phyloP scores from a whole-genome alignment of 2,888 invertebrate genomes.

The Cryptophagus acutangulus region DNA sequence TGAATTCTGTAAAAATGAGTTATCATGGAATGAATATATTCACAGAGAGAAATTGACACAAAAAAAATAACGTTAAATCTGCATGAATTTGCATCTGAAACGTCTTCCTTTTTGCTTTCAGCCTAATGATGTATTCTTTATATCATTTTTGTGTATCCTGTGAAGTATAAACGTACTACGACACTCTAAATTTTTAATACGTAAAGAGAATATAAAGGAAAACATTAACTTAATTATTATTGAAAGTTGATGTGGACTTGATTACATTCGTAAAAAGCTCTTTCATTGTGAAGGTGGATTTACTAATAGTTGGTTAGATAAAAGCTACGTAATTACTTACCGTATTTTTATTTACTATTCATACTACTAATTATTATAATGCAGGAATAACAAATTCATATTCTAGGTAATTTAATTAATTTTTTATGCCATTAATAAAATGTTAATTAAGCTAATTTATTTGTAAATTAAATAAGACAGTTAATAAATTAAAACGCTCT shows the following conservation, averaged over 20 bases:
- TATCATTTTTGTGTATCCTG: constrained; percentile 19
- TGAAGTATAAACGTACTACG: background rate
- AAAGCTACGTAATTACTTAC: too few species aligned
- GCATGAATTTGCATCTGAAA: constrained; percentile 27
- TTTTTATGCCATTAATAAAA: too few species aligned
- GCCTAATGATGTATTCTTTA: constrained; percentile 25
- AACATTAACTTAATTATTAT: constrained; percentile 15
- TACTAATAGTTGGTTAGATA: too few species aligned
- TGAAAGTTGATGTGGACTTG: constrained; percentile 13
- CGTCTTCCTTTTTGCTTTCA: constrained; percentile 21
- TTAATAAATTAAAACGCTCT: too few species aligned
- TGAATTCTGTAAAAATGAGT: constrained; percentile 21
- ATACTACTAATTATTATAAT: too few species aligned
- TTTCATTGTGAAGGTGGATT: too few species aligned
- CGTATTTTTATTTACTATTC: too few species aligned
- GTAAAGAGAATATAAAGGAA: constrained; percentile 6
- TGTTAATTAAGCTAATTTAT: too few species aligned
- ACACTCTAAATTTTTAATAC: constrained; percentile 12
- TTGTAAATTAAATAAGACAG: too few species aligned
- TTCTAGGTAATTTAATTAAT: too few species aligned
- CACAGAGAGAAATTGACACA: constrained; percentile 21
- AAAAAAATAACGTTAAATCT: constrained; percentile 23
- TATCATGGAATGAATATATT: constrained; percentile 22
- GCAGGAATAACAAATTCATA: too few species aligned
- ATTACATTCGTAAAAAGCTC: too few species aligned